phyloP scores from a whole-genome alignment of 2,113 vertebrate species.

The Cephalophus harveyi region DNA sequence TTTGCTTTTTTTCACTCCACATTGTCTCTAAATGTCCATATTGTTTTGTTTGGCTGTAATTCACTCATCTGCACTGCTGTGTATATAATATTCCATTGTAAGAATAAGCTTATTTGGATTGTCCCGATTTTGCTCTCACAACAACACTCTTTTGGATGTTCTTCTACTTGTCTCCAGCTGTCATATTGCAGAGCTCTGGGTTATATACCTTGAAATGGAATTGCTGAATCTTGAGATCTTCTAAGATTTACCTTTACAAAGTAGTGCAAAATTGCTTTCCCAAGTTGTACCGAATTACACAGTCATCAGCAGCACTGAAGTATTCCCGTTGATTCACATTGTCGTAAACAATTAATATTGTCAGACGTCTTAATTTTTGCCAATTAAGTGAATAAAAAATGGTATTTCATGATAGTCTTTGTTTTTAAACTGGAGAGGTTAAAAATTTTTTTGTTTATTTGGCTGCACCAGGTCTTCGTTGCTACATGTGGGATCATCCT shows the following conservation, averaged over 20 bases:
- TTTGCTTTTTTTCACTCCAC: background rate
- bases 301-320: background rate
- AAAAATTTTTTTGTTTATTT: too few species aligned
- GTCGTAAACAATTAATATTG: background rate
- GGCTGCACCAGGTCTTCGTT: too few species aligned
- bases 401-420: background rate
- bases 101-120: background rate
- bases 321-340: too few species aligned
- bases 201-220: background rate
- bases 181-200: background rate
- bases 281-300: background rate
- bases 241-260: background rate
- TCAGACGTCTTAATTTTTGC: too few species aligned
- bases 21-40: background rate
- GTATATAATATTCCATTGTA: background rate
- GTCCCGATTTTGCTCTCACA: rapidly evolving
- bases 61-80: background rate
- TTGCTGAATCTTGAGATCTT: background rate
- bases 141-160: background rate
- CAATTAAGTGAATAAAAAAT: background rate
- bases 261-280: background rate
- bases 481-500: too few species aligned
- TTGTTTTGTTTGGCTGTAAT: background rate
- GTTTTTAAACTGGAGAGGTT: too few species aligned
- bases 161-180: background rate